Base-by-base conservation (phyloP, 2,888 invertebrate genomes). In the Temnothorax rugatulus region DNA sequence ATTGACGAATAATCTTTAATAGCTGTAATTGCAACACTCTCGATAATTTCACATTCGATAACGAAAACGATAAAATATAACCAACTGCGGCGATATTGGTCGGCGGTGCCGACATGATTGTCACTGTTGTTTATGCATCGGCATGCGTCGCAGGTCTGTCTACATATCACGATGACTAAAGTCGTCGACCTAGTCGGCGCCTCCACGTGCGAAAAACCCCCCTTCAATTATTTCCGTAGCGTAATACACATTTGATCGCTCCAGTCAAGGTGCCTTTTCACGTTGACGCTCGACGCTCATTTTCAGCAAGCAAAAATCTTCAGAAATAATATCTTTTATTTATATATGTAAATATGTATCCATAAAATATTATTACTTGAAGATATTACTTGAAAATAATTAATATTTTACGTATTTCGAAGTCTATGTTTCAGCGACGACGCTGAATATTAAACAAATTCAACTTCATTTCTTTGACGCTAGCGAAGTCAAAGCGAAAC, bases 61-160 rank as follows among this genome's bases (percentile, higher is more conserved):
- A 54, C 18, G n/a, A 38, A 38, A 54, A 38, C 54, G 71, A 73
- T 54, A 73, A 66, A 66, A 73, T 11, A 52, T 18, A 38, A 54
- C 15, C 54, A 73, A 73, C 34, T 52, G 52, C 21, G 38, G 9
- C 2, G 52, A 21, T 71, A 71, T 71, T 73, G 18, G 54, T 34
- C 13, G 34, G 21, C 21, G 5, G 54, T n/a, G 34, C 34, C 71
- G 4, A 71, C 71, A 54, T 25, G 71, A 73, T 41, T 41, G 38
- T 73, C 64, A 66, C 21, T 66, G 21, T 44, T 66, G 64, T 66
- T 66, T 73, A 54, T 34, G 52, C 54, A 71, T 21, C 21, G 38
- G 4, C 38, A 21, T 71, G 38, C 71, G 38, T 54, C 54, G 34
- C 71, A 71, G 38, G 15, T 54, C 21, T 38, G 38, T 73, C 71